Base-by-base conservation (phyloP, 2,888 invertebrate species). In the Perdita meconis region DNA sequence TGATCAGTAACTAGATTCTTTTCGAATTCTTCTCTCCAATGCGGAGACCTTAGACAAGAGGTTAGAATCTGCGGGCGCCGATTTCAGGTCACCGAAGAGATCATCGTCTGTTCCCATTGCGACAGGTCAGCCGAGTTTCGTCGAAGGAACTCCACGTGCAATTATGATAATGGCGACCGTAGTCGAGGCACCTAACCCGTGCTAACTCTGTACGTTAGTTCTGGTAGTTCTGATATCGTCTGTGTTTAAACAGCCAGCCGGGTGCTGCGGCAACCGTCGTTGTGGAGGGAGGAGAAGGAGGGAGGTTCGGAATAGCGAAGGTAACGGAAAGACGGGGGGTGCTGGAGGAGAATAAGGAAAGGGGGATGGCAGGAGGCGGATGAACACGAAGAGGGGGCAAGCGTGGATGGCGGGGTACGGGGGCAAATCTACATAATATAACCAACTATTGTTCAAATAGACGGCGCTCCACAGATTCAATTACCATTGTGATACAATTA, bases 391-490 rank as follows among this genome's bases (percentile, higher is more conserved):
- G 77, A 76, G 83, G 80, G 83, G 80, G 83, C 80, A 85, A 85
- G 81, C 84, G 8, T 89, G 81, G 83, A 72, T 83, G 73, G 78
- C 64, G 78, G 80, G 85, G 87, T 85, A 86, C 86, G 88, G 87
- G 88, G 87, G 90, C 90, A 92, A 92, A 92, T 92, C 91, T 92
- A 91, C 92, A 92, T 93, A 92, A 92, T 92, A 92, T 92, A 92
- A 92, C 92, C 92, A 92, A 92, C 92, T 92, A 92, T 92, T 92
- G 92, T 92, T 92, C 92, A 92, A 92, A 92, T 92, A 92, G 92
- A 92, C 92, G 91, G 89, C 88, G 91, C 91, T 90, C 89, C 88
- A 89, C 90, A 92, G 92, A 92, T 92, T 92, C 92, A 92, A 92
- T 92, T 92, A 92, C 92, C 92, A 92, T 92, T 92, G 92, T 92